These are phyloP conservation scores for Protobothrops flavoviridis DNA, from an alignment of 2,113 vertebrate species.

Conservation along the genomic window DNA sequence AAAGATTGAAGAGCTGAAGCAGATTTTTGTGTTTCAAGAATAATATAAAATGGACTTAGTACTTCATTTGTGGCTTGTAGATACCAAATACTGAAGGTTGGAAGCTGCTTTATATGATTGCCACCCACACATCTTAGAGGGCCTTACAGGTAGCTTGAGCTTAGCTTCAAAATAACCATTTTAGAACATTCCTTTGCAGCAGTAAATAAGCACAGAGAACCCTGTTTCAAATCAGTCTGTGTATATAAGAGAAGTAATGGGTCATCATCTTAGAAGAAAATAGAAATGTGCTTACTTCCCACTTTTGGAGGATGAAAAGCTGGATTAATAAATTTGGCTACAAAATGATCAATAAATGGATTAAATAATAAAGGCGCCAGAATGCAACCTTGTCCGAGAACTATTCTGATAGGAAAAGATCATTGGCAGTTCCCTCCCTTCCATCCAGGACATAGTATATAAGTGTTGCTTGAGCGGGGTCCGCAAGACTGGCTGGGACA, in stretches of 20 bases:
- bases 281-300: background rate
- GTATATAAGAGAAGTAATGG: background rate
- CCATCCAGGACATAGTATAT: no score
- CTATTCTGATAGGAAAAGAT: background rate
- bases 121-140: background rate
- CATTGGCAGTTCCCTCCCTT: no score
- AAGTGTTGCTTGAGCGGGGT: no score
- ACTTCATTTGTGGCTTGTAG: background rate
- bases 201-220: background rate
- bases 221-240: background rate
- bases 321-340: background rate
- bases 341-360: background rate
- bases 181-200: background rate
- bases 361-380: background rate
- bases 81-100: background rate
- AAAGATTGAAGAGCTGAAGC: background rate
- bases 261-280: background rate
- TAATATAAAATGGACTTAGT: background rate
- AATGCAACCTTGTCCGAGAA: background rate
- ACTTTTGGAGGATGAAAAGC: background rate
- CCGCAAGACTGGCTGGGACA: no score
- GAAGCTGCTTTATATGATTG: background rate
- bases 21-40: background rate
- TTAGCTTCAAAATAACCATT: background rate
- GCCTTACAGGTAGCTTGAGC: background rate